Base-by-base conservation (phyloP, 2,797 vertebrate species). In the Protonibea diacanthus region DNA sequence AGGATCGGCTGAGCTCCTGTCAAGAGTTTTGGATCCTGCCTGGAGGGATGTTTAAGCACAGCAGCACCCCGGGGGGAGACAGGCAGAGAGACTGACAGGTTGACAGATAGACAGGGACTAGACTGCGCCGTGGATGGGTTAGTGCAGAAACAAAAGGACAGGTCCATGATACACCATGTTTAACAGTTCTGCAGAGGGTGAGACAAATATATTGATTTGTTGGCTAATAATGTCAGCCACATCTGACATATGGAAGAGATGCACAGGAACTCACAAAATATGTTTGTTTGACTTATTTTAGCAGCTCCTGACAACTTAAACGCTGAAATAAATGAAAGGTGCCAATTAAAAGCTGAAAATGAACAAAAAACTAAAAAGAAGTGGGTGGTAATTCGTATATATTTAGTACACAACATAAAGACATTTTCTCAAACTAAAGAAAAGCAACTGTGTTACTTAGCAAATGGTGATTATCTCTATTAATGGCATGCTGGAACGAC, bases 31-130 rank as follows among this genome's bases (percentile, higher is more conserved):
- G 85, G 82, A 80, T 91, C 68, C 70, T 66, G 90, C 87, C 92
- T 88, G 83, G 71, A 74, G 90, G 88, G 90, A 78, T 81, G 86
- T 88, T 92, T 89, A 86, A 76, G 81, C 81, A 76, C 65, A 51
- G 87, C 82, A 80, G 84, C 74, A 66, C 57, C 82, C 67, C 3
- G 20, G 58, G 62, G 86, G 57, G 64, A 58, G 42, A 52, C 49
- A 78, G 64, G 56, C 48, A 75, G 25, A 63, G 51, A 86, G 78
- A 90, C 85, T 87, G 86, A 89, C 82, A 77, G 77, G 64, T 69
- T 82, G 84, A 87, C 85, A 84, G 74, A 78, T 60, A 84, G 80
- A 85, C 48, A 40, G 65, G 64, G 59, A 71, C 58, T 29, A 15
- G 66, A 69, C 57, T 71, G 53, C 73, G 77, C 68, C 62, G 45